Evolutionary conservation across 2,888 invertebrate genomes (phyloP).

Genomic region (Cheilosia grossa): DNA sequence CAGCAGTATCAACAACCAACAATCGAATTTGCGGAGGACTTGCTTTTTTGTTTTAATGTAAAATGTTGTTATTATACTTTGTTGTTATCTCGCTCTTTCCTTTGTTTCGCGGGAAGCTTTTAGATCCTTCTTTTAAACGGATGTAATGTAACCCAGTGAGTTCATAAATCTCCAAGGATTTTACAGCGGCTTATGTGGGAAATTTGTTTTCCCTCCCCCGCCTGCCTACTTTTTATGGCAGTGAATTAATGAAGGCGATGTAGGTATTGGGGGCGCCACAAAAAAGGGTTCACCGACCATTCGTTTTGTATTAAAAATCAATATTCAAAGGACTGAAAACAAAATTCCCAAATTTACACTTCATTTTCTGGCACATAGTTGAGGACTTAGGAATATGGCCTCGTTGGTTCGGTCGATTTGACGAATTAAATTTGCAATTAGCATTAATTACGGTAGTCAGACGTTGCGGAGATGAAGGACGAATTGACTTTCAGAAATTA

Average conservation of each 20-base stretch:
- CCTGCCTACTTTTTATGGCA: not conserved
- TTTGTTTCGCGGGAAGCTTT: slow-evolving; percentile 25
- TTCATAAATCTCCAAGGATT: slow-evolving; percentile 41
- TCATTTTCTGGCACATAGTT: not conserved
- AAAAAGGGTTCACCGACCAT: slow-evolving; percentile 30
- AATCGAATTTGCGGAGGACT: not conserved
- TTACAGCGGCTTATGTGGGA: slow-evolving; percentile 8
- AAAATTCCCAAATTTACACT: slow-evolving; percentile 17
- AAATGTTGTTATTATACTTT: not conserved
- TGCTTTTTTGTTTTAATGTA: not conserved
- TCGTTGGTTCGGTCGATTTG: slow-evolving; percentile 1
- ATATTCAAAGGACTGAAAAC: slow-evolving; percentile 19
- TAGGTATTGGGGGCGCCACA: not conserved
- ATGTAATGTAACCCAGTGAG: slow-evolving; percentile 15
- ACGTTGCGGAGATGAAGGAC: not conserved
- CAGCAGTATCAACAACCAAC: not conserved
- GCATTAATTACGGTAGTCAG: slow-evolving; percentile 16
- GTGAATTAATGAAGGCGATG: slow-evolving; percentile 35
- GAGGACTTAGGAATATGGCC: not conserved
- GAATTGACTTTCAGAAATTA: slow-evolving; percentile 24
- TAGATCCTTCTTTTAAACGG: not conserved
- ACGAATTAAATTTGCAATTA: slow-evolving; percentile 36
- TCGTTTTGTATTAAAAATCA: slow-evolving; percentile 37
- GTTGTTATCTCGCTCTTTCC: slow-evolving; percentile 9
- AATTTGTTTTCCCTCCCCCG: slow-evolving; percentile 1